Base-by-base conservation (phyloP, 2,888 invertebrate species). In the Erpobdella octoculata region DNA sequence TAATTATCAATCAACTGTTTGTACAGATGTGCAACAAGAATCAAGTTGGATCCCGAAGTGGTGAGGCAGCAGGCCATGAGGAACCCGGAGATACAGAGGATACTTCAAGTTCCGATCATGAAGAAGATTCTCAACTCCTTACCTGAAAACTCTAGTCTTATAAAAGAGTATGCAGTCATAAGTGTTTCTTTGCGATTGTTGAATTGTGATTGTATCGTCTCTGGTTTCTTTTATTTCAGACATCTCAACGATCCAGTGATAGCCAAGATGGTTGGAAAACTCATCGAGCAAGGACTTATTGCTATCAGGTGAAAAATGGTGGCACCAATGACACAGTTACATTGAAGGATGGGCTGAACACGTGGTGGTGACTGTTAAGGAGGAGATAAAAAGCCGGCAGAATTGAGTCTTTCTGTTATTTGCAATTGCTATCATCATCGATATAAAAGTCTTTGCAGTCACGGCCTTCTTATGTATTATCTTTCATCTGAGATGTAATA, bases 101-200 rank as follows among this genome's bases (percentile, higher is more conserved):
- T 99, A 80, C 88, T 99, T 8, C 88, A 91, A 77, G 98, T 99
- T 85, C 98, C 98, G 0, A 95, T 95, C 25, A 99, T 99, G 98
- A 88, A 95, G 78, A 87, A 97, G 83, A 97, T 99, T 79, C 87
- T 99, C 66, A 94, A 97, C 82, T 97, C 99, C 84, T 98, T 98
- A 97, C 94, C 96, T 83, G 92, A 90, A 79, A 92, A 93, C 84
- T 92, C 96, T 2, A 90, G 91, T 79, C 96, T 96, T 36, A 86
- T 95, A 69, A 91, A 91, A 84, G 95, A 97, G 89, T 90, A n/a
- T n/a, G n/a, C n/a, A n/a, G n/a, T n/a, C n/a, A n/a, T n/a, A n/a
- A n/a, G n/a, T n/a, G n/a, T n/a, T n/a, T n/a, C n/a, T n/a, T n/a
- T n/a, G n/a, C n/a, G n/a, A n/a, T n/a, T n/a, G n/a, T n/a, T n/a